A percentile compares a stretch with the other conserved stretches of the same genome.
Evolutionary conservation across 2,888 invertebrate genomes (phyloP).

Genomic region (Diarsia dahlii): DNA sequence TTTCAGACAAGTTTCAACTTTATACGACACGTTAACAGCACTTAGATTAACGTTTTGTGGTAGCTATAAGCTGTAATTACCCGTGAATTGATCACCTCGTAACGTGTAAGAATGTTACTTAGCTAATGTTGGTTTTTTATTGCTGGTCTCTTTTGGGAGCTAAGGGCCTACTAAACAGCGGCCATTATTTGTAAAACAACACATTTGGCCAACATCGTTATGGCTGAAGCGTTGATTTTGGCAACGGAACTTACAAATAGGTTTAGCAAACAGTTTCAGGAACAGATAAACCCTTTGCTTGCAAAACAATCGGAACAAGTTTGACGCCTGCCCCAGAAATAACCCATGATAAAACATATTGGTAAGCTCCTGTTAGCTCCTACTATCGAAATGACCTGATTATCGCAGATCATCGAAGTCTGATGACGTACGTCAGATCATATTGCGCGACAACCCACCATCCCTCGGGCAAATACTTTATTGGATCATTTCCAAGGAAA

Average conservation of each 20-base stretch:
- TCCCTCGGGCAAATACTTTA: constrained; percentile 75
- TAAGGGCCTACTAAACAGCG: not conserved
- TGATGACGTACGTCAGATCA: constrained; percentile 69
- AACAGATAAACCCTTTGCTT: constrained; percentile 21
- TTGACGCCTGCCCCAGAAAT: constrained; percentile 31
- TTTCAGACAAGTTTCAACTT: constrained; percentile 66
- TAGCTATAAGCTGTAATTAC: constrained; percentile 44
- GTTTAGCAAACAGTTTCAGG: constrained; percentile 9
- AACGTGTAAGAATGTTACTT: constrained; percentile 32
- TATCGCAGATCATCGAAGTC: constrained; percentile 47
- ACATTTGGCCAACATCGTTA: not conserved
- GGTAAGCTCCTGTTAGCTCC: constrained; percentile 15
- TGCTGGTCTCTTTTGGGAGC: constrained; percentile 13
- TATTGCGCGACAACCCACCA: constrained; percentile 60
- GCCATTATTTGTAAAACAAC: constrained; percentile 19
- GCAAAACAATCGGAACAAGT: not conserved
- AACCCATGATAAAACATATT: constrained; percentile 19
- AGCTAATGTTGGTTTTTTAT: constrained; percentile 33
- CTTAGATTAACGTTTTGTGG: constrained; percentile 47
- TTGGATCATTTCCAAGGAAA: constrained; percentile 83
- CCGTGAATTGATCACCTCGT: constrained; percentile 46
- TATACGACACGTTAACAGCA: constrained; percentile 57
- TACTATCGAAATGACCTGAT: constrained; percentile 41
- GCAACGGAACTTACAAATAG: not conserved
- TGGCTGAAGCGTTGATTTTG: constrained; percentile 6